Conservation (phyloP, 1,140 invertebrate species). For the Aphaenogaster ashmeadi region DNA sequence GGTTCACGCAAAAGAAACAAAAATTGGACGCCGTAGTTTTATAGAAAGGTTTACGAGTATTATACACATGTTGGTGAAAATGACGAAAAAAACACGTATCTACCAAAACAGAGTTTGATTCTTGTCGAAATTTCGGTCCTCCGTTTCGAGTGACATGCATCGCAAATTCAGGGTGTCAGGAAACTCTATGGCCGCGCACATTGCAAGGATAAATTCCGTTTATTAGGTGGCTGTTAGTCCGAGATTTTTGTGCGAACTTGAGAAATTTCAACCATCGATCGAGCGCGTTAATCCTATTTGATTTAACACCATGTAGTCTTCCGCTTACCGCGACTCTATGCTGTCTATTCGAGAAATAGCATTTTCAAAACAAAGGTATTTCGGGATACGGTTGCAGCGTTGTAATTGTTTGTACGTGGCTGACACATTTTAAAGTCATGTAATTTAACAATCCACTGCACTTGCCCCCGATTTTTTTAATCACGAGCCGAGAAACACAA, state of each 20-base stretch:
- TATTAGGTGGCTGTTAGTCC: not conserved
- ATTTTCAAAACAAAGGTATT: not conserved
- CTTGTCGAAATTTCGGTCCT: not conserved
- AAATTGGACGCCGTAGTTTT: not conserved
- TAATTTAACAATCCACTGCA: constrained; percentile 41
- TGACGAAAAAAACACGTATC: constrained; percentile 26
- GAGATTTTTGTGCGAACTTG: not conserved
- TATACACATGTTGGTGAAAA: not conserved
- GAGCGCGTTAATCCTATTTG: constrained; percentile 17
- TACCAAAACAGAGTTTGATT: not conserved
- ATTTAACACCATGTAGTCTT: not conserved
- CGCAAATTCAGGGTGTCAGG: not conserved
- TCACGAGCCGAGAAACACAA: constrained; percentile 9
- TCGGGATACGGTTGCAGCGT: not conserved
- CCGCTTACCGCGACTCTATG: not conserved
- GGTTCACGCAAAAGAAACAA: constrained; percentile 11
- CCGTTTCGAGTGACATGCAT: not conserved
- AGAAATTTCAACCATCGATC: not conserved
- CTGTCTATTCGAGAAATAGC: not conserved
- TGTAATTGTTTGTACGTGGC: not conserved
- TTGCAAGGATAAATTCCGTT: constrained; percentile 4
- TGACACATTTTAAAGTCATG: constrained; percentile 26
- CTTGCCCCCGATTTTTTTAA: constrained; percentile 43
- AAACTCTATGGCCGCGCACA: not conserved
- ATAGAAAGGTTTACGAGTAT: constrained; percentile 13